These are phyloP conservation scores for Manis javanica DNA, from an alignment of 2,797 vertebrate species.

Conservation along the genomic window DNA sequence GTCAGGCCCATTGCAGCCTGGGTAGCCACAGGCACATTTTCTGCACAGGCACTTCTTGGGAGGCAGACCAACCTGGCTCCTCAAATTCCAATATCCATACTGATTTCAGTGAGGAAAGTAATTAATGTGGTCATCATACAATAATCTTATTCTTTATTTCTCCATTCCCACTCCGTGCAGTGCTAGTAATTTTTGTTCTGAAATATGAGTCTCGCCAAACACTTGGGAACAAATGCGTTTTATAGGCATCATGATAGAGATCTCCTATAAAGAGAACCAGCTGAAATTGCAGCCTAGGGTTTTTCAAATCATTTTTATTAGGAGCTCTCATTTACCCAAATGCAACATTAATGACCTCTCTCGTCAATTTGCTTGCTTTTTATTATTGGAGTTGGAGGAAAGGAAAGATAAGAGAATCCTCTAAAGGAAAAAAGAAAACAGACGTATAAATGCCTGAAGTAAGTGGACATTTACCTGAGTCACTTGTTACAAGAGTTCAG, in stretches of 20 bases:
- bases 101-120: background rate
- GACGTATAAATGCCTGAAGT: background rate
- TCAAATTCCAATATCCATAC: background rate
- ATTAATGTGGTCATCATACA: background rate
- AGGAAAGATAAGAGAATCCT: background rate
- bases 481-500: background rate
- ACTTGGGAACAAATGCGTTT: background rate
- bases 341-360: background rate
- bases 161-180: background rate
- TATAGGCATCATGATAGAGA: background rate
- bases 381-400: background rate
- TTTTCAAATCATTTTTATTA: conserved; percentile 8
- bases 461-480: background rate
- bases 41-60: fast-evolving
- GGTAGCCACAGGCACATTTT: fast-evolving
- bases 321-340: background rate
- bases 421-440: background rate
- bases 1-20: fast-evolving
- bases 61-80: background rate
- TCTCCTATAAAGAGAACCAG: background rate
- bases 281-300: background rate
- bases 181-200: background rate
- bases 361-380: conserved; percentile 6
- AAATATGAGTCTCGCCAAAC: background rate
- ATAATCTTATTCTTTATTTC: background rate